Percentiles rank a stretch among this genome's conserved stretches.
Conservation (phyloP, 2,797 vertebrate species). For the Streptopelia turtur region DNA sequence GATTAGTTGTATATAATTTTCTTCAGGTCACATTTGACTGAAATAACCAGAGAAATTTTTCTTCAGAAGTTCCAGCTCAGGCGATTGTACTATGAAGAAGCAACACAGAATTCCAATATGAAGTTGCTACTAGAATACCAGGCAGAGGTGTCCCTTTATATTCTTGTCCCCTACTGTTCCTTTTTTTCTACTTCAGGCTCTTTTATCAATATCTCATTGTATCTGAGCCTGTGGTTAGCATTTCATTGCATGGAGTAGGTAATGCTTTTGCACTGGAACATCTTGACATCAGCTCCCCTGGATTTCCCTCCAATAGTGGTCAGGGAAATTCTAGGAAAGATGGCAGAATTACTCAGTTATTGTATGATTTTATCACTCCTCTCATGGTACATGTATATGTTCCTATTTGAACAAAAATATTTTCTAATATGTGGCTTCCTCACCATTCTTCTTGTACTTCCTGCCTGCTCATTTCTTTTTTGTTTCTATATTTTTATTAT, state of each 20-base stretch:
- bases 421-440: neutral
- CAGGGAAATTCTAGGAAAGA: neutral
- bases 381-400: neutral
- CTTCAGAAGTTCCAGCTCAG: neutral
- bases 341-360: neutral
- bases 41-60: neutral
- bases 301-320: neutral
- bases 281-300: accelerated
- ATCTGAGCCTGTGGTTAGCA: neutral
- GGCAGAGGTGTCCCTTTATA: neutral
- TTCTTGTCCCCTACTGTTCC: neutral
- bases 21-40: neutral
- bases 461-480: neutral
- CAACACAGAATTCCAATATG: neutral
- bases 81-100: neutral
- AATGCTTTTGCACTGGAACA: neutral
- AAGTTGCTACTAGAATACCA: neutral
- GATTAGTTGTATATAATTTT: neutral
- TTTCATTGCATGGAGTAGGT: neutral
- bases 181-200: neutral
- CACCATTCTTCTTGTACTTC: neutral
- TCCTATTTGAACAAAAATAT: too few relatives aligned
- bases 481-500: neutral
- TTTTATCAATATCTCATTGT: neutral
- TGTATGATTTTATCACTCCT: neutral